phyloP scores from a whole-genome alignment of 2,888 invertebrate species.

The Pammene fasciana region DNA sequence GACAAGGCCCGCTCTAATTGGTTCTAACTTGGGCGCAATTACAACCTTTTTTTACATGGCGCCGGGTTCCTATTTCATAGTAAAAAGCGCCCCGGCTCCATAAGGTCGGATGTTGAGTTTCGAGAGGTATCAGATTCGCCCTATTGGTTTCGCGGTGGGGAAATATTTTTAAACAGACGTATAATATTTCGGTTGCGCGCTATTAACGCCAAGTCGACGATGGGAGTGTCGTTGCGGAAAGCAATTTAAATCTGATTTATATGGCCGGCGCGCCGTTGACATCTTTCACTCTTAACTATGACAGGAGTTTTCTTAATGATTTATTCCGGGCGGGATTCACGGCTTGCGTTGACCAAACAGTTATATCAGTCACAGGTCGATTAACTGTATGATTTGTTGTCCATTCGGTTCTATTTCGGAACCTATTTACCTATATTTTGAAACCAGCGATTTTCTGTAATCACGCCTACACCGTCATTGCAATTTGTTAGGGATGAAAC shows the following conservation, averaged over 20 bases:
- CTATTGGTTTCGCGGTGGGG: constrained; percentile 6
- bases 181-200: constrained; percentile 79
- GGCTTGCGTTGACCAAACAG: constrained; percentile 51
- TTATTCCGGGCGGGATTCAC: constrained; percentile 61
- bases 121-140: not conserved
- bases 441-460: too few species aligned
- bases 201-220: constrained; percentile 78
- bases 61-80: constrained; percentile 68
- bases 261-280: constrained; percentile 70
- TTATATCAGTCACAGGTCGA: not conserved
- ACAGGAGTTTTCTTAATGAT: constrained; percentile 69
- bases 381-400: not conserved
- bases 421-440: too few species aligned
- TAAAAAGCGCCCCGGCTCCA: constrained; percentile 54
- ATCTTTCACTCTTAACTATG: constrained; percentile 75
- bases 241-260: constrained; percentile 80
- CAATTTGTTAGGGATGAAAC: too few species aligned
- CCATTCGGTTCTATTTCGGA: too few species aligned
- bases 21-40: constrained; percentile 59
- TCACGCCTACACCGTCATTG: too few species aligned
- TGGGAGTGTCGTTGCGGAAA: constrained; percentile 80
- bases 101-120: not conserved
- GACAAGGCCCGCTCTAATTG: constrained; percentile 62
- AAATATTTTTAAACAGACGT: constrained; percentile 69
- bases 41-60: constrained; percentile 66